Evolutionary conservation across 2,797 vertebrate species (phyloP), one percentile per base, ranked within the genome.

Genomic region (Euphonia xanthogaster): DNA sequence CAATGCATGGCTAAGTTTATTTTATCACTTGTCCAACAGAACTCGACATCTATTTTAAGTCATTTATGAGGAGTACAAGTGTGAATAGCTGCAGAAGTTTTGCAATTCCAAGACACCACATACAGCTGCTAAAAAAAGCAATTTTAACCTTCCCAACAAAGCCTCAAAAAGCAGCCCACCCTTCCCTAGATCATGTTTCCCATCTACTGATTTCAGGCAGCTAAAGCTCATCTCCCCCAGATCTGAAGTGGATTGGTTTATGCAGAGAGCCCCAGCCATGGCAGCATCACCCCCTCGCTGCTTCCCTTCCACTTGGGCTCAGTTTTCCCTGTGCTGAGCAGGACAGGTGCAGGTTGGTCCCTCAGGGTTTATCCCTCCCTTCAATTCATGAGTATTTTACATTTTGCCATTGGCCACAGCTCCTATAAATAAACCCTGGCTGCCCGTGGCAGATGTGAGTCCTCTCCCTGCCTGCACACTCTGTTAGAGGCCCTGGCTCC

Each of bases 1-100:
- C 91, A 89, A 87, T 91, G 94, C 84, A 87, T 0, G 16, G 76
- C 93, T 93, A 94, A 80, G 93, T 96, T 97, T 97, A 97, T 95
- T 96, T 94, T 83, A 95, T 94, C 92, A 31, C 63, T 88, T 17
- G 83, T 75, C 86, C 95, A 2, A 30, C 92, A 90, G 88, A 94
- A 71, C 79, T 79, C 60, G 23, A 54, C 85, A 35, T 89, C 85
- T 91, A 91, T 93, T 93, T 91, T 62, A 90, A 96, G 91, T 88
- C 83, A 88, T 94, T 95, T 87, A 62, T 61, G 77, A 85, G 78
- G 90, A 78, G 91, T 83, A 91, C 86, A 87, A 94, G 90, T 95
- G 93, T 72, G 94, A 96, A 93, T 74, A 96, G 86, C 73, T 77
- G 62, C 71, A 89, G 88, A 90, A 84, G 89, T 81, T 93, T 92